Conservation (phyloP, 2,797 vertebrate genomes). For the Gadopsis marmoratus region DNA sequence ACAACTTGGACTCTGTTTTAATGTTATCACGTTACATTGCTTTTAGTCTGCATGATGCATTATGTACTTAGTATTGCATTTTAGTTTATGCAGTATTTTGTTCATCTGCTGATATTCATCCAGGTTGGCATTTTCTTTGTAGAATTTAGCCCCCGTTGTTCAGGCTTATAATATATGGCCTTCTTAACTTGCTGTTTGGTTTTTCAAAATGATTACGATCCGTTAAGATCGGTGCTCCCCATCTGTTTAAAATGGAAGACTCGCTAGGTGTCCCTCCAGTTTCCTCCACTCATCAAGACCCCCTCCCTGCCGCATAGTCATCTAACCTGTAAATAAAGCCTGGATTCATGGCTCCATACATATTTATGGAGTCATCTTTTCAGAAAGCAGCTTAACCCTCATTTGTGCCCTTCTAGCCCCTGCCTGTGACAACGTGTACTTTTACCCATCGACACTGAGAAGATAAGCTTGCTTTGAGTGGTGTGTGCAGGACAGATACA, state of each 20-base stretch:
- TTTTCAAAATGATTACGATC: background rate
- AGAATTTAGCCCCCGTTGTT: background rate
- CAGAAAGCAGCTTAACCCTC: slow-evolving; percentile 77
- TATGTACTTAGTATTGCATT: background rate
- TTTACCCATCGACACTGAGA: slow-evolving; percentile 60
- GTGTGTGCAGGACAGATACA: slow-evolving; percentile 74
- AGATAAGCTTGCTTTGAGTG: slow-evolving; percentile 77
- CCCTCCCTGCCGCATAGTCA: slow-evolving; percentile 21
- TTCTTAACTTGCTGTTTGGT: background rate
- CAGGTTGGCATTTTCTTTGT: background rate
- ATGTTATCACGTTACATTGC: slow-evolving; percentile 20
- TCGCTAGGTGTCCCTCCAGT: slow-evolving; percentile 4
- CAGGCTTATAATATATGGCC: background rate
- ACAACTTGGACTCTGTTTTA: slow-evolving; percentile 1
- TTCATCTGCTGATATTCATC: slow-evolving; percentile 3
- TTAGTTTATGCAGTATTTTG: slow-evolving; percentile 1
- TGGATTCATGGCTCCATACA: slow-evolving; percentile 66
- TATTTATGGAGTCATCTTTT: slow-evolving; percentile 78
- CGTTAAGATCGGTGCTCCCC: background rate
- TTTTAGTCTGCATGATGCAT: slow-evolving; percentile 5
- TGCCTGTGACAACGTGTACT: slow-evolving; percentile 61
- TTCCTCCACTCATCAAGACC: slow-evolving; percentile 5
- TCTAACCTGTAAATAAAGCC: slow-evolving; percentile 67
- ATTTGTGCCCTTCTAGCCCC: slow-evolving; percentile 75
- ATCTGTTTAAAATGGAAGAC: slow-evolving; percentile 3